Conservation (phyloP, 2,113 vertebrate genomes). For the Dicerorhinus sumatrensis region DNA sequence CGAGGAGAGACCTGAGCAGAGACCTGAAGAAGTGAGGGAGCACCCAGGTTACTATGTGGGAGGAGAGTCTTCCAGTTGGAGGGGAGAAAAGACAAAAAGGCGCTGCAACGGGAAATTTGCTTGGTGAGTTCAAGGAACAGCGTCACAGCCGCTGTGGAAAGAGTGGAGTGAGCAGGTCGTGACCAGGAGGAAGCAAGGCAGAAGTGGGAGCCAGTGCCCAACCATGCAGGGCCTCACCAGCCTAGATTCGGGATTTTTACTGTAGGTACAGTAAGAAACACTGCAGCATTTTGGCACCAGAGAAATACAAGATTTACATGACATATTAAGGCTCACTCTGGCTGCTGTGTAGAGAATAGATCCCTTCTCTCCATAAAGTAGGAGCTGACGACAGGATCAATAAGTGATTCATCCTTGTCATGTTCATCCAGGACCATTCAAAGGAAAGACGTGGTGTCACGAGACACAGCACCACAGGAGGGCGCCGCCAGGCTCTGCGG, state of each 20-base stretch:
- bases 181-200: neutral
- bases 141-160: neutral
- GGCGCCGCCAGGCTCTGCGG: neutral
- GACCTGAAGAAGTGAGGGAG: neutral
- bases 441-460: neutral
- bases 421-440: neutral
- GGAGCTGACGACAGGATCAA: neutral
- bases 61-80: neutral
- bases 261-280: neutral
- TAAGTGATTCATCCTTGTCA: neutral
- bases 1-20: neutral
- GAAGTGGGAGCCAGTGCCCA: neutral
- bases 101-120: too few relatives aligned
- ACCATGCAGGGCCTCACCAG: fast-evolving
- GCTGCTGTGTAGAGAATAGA: neutral
- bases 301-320: neutral
- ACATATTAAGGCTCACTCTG: neutral
- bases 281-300: neutral
- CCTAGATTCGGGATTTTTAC: neutral
- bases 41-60: too few relatives aligned
- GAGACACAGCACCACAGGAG: neutral
- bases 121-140: neutral
- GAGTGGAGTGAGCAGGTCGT: neutral
- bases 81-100: neutral
- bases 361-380: neutral